A percentile compares a stretch with the other conserved stretches of the same genome.
Conservation (phyloP, 2,797 vertebrate genomes). For the Cuculus canorus region DNA sequence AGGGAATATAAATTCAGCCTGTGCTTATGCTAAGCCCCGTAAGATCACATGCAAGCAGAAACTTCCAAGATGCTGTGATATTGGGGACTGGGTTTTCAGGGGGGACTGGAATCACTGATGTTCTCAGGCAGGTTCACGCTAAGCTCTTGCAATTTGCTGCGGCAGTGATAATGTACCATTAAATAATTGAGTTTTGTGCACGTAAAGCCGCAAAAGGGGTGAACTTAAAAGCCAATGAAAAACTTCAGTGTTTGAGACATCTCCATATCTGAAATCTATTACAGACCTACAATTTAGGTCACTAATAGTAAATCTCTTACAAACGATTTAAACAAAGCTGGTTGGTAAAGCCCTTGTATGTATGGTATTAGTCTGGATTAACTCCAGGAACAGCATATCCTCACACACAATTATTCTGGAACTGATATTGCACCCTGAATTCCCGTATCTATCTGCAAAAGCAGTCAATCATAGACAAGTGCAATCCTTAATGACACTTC, state of each 20-base stretch:
- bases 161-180: neutral
- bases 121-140: neutral
- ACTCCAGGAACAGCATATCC: neutral
- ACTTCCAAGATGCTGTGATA: neutral
- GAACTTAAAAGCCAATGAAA: neutral
- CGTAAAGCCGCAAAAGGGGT: neutral
- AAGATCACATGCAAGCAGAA: neutral
- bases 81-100: neutral
- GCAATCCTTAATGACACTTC: neutral
- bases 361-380: neutral
- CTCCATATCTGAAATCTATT: neutral
- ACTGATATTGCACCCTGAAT: neutral
- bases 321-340: neutral
- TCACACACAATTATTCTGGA: neutral
- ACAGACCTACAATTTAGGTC: neutral
- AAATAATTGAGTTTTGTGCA: neutral
- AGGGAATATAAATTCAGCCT: neutral
- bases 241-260: neutral
- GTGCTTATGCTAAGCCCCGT: neutral
- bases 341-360: neutral
- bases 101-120: too few relatives aligned
- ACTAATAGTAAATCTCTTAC: neutral
- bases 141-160: neutral
- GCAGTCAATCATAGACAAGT: neutral
- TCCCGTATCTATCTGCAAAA: neutral